phyloP scores from a whole-genome alignment of 2,113 vertebrate genomes.

The Hippocampus comes region DNA sequence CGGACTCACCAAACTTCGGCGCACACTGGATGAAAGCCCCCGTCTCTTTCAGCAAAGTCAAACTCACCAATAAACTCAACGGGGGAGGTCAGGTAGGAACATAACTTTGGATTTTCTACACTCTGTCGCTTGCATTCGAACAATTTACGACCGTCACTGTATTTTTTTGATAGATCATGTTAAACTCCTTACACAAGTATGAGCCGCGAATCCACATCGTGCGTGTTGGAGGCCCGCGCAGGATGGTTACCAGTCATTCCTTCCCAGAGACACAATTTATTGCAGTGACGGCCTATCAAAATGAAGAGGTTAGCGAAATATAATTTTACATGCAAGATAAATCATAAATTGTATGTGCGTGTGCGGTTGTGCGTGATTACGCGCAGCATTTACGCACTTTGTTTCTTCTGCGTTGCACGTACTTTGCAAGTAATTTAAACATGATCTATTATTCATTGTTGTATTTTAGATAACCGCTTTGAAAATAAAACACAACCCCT shows the following conservation, averaged over 20 bases:
- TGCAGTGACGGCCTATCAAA: conserved; percentile 79
- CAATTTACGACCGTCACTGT: background rate
- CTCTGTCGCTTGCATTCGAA: background rate
- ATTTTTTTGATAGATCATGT: conserved; percentile 68
- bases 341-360: background rate
- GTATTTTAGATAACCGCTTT: conserved; percentile 70
- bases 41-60: conserved; percentile 79
- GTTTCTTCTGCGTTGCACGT: background rate
- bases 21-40: conserved; percentile 81
- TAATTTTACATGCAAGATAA: background rate
- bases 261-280: conserved; percentile 80
- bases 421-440: background rate
- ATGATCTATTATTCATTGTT: conserved; percentile 2
- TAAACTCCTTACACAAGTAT: conserved; percentile 80
- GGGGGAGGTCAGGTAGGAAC: conserved; percentile 75
- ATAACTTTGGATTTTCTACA: background rate
- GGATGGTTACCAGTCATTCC: conserved; percentile 77
- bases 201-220: conserved; percentile 79
- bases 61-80: conserved; percentile 80
- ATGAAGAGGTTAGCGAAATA: conserved; percentile 70
- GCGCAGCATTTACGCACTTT: conserved; percentile 6
- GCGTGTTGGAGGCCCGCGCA: conserved; percentile 74
- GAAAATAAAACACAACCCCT: conserved; percentile 80
- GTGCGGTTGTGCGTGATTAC: conserved; percentile 9
- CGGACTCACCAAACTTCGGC: conserved; percentile 79